A percentile compares a stretch with the other conserved stretches of the same genome.
Evolutionary conservation across 2,888 invertebrate genomes (phyloP).

Genomic region (Aphelenchoides bicaudatus): DNA sequence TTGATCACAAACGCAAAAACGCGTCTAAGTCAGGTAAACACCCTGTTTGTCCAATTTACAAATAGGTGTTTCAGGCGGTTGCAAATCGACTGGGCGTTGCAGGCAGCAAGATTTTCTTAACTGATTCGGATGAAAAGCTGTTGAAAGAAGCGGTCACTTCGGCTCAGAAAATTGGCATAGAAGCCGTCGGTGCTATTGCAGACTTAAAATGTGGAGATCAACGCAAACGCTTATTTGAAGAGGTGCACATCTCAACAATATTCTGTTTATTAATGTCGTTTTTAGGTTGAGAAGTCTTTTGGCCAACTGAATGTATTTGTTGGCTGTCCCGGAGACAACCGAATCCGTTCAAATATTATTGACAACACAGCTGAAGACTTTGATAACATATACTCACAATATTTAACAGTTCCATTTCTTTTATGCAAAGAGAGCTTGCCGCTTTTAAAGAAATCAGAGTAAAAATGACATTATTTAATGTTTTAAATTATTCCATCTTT

Average conservation of each 20-base stretch:
- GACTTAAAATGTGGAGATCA: conserved; percentile 27
- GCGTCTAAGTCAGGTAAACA: no score
- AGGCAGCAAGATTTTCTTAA: conserved; percentile 31
- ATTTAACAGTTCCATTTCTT: conserved; percentile 45
- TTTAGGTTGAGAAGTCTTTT: conserved; percentile 33
- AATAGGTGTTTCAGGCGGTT: conserved; percentile 38
- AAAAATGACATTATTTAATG: conserved; percentile 9
- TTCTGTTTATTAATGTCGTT: background rate
- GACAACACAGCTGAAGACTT: conserved; percentile 32
- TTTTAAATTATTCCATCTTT: conserved; percentile 2
- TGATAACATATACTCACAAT: conserved; percentile 33
- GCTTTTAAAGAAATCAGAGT: conserved; percentile 41
- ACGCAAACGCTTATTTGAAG: conserved; percentile 27
- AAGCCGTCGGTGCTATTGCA: conserved; percentile 27
- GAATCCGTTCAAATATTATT: conserved; percentile 42
- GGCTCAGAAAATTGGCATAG: conserved; percentile 24
- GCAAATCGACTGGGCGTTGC: conserved; percentile 41
- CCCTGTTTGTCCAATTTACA: no score
- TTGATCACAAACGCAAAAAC: conserved; percentile 36
- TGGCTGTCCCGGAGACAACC: conserved; percentile 32
- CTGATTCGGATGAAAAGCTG: conserved; percentile 22
- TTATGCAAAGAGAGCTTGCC: conserved; percentile 40
- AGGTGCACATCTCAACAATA: conserved; percentile 17
- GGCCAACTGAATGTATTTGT: conserved; percentile 29
- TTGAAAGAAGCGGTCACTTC: conserved; percentile 22